Conservation (phyloP, 2,888 invertebrate species). For the Notocelia uddmanniana region DNA sequence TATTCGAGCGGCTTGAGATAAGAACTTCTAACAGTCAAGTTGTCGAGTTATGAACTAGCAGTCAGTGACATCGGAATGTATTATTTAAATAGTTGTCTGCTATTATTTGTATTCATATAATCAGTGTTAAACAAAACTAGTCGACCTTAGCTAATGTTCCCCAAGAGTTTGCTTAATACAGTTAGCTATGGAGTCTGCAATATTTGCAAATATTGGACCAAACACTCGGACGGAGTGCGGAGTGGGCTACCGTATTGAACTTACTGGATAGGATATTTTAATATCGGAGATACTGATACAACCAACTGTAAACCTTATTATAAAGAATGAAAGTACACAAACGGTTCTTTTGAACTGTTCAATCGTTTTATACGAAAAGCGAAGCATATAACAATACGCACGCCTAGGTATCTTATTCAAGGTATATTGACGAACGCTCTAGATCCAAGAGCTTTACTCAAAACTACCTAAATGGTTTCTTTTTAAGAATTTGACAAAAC, state of each 20-base stretch:
- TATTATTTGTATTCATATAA: constrained; percentile 38
- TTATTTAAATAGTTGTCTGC: constrained; percentile 39
- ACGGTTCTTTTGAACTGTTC: background rate
- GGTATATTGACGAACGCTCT: constrained; percentile 31
- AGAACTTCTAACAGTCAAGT: background rate
- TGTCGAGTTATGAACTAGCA: constrained; percentile 5
- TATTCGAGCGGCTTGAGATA: no score
- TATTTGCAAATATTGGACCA: constrained; percentile 55
- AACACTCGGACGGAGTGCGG: constrained; percentile 32
- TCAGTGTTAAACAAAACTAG: constrained; percentile 44
- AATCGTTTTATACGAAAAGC: background rate
- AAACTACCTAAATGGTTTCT: no score
- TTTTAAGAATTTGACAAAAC: no score
- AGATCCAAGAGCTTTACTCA: background rate
- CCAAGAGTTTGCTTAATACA: constrained; percentile 51
- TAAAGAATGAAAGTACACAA: background rate
- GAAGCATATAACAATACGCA: background rate
- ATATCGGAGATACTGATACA: background rate
- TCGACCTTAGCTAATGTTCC: constrained; percentile 57
- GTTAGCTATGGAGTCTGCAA: constrained; percentile 52
- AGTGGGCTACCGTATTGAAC: constrained; percentile 17
- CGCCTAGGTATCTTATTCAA: background rate
- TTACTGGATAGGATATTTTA: background rate
- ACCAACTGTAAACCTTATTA: background rate
- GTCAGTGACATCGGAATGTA: constrained; percentile 13